Evolutionary conservation across 2,113 vertebrate species (phyloP), one percentile per base, ranked within the genome.

Genomic region (Clarias macrocephalus): DNA sequence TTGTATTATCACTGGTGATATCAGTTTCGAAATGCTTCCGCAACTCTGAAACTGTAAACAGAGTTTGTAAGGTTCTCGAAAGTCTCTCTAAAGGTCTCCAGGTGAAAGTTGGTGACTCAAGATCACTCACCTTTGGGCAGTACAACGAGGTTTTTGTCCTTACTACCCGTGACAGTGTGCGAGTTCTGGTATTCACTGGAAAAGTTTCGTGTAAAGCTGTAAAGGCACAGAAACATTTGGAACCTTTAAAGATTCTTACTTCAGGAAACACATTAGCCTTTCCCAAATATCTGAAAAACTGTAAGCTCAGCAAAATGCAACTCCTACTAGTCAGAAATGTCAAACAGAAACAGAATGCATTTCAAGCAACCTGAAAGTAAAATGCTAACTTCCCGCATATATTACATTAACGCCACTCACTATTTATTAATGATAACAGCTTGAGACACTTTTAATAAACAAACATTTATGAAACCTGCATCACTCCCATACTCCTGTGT

Each of bases 1-100:
- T 99, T 92, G 95, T 94, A 88, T 94, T 94, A 91, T 95, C 90
- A 83, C 94, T 92, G 88, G 89, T 93, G 87, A 88, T 91, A 70
- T 92, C 91, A 91, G 93, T 94, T 93, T 99, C 97, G 94, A 99
- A 99, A 89, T 96, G 93, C 93, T 97, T 97, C 94, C 97, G 98
- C 92, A 99, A 94, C 92, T 99, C 98, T 96, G 97, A 97, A 95
- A 99, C 98, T 99, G 52, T n/a, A 59, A 70, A 25, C 7, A 82
- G 21, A 68, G 30, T 23, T 10, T 80, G 79, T 81, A 59, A 81
- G 79, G 57, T 13, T 42, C 57, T 33, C 79, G 59, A 80, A 19
- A 59, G 21, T 33, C 54, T n/a, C 25, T 62, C 9, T 5, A 42
- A 25, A 42, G 3, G 37, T 37, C 21, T 62, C 54, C 28, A 80